Evolutionary conservation across 2,797 vertebrate species (phyloP).

Genomic region (Microctenopoma steveboyesi): DNA sequence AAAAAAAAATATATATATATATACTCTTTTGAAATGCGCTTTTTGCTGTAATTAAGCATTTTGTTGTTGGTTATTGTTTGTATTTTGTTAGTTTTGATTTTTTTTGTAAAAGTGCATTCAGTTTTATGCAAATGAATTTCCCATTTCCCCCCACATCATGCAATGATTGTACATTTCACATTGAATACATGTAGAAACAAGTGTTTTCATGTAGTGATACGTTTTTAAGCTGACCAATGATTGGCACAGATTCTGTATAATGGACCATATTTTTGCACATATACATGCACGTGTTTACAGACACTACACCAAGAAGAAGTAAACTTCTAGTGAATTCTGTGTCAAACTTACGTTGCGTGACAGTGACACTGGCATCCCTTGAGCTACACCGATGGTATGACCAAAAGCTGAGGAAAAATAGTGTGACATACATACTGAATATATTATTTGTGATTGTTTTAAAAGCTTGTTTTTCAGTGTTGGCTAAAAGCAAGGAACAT

Average conservation of each 20-base stretch:
- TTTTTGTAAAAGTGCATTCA: neutral
- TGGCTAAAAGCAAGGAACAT: slow-evolving; percentile 28
- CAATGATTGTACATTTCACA: neutral
- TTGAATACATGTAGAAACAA: neutral
- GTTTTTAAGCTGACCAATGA: neutral
- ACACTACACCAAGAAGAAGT: neutral
- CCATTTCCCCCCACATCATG: neutral
- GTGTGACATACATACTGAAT: neutral
- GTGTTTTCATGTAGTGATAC: neutral
- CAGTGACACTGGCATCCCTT: neutral
- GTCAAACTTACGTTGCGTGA: neutral
- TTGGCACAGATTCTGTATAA: neutral
- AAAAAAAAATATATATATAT: no score
- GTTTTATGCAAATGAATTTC: neutral
- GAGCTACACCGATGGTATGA: neutral
- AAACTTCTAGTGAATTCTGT: neutral
- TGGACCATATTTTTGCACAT: neutral
- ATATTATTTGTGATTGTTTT: slow-evolving; percentile 20
- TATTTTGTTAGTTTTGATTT: neutral
- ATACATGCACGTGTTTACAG: neutral
- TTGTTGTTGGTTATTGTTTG: neutral
- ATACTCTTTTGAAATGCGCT: neutral
- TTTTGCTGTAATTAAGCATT: neutral
- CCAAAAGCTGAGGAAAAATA: slow-evolving; percentile 9
- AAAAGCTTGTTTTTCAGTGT: slow-evolving; percentile 31